phyloP scores from a whole-genome alignment of 2,888 invertebrate genomes.

The Chymomyza caudatula region DNA sequence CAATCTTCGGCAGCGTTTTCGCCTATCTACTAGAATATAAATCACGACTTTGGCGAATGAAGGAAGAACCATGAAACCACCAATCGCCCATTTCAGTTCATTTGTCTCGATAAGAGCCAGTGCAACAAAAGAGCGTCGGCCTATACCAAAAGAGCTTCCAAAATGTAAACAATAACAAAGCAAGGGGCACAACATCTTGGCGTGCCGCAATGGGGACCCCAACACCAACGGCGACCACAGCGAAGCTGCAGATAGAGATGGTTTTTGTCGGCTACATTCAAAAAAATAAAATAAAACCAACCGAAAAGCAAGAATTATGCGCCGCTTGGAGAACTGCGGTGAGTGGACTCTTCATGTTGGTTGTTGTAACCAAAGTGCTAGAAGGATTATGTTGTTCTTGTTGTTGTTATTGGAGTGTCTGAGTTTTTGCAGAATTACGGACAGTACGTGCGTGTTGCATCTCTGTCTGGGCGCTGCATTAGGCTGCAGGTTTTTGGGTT shows the following conservation, averaged over 20 bases:
- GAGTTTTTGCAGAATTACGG: neutral
- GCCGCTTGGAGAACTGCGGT: conserved; percentile 30
- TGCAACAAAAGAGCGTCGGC: conserved; percentile 37
- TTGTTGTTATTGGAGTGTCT: neutral
- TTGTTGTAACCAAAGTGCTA: conserved; percentile 38
- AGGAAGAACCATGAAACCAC: neutral
- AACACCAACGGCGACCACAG: conserved; percentile 5
- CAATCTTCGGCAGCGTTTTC: neutral
- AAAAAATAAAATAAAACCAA: neutral
- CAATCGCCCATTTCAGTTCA: neutral
- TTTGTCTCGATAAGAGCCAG: conserved; percentile 37
- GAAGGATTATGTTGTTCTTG: conserved; percentile 23
- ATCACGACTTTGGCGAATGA: neutral
- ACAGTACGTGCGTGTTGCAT: conserved; percentile 15
- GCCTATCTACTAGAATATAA: neutral
- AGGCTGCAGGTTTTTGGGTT: conserved; percentile 16
- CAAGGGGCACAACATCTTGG: conserved; percentile 20
- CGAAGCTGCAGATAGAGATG: neutral
- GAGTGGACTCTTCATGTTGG: conserved; percentile 24
- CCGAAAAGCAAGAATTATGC: conserved; percentile 29
- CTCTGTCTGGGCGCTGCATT: conserved; percentile 38
- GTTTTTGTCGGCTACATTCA: neutral
- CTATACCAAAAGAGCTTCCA: conserved; percentile 50
- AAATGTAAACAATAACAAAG: conserved; percentile 59
- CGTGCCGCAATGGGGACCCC: conserved; percentile 16